These are phyloP conservation scores for Diprion similis DNA, from an alignment of 1,140 invertebrate species.

Conservation along the genomic window DNA sequence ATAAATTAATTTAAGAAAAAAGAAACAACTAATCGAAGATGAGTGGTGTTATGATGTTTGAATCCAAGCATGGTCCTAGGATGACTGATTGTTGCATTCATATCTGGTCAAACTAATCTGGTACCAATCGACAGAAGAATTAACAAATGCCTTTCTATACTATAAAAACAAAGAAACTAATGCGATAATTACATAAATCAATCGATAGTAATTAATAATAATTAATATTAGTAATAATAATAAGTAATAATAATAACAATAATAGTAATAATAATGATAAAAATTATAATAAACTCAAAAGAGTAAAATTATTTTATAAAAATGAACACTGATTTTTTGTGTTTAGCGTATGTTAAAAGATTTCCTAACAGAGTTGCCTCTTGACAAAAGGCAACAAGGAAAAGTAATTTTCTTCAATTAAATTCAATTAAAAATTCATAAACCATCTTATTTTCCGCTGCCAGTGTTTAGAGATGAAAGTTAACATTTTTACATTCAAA, in stretches of 20 bases:
- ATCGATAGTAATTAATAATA: slow-evolving; percentile 3
- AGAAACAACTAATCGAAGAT: neutral
- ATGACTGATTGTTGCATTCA: neutral
- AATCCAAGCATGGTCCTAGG: neutral
- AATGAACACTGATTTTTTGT: too few relatives aligned
- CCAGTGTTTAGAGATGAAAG: too few relatives aligned
- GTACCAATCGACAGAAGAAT: slow-evolving; percentile 1
- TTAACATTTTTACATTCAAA: too few relatives aligned
- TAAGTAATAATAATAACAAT: neutral
- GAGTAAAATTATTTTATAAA: too few relatives aligned
- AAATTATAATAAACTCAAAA: too few relatives aligned
- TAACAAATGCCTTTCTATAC: neutral
- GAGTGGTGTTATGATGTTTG: neutral
- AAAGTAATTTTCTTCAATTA: too few relatives aligned
- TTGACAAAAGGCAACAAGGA: too few relatives aligned
- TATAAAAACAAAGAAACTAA: slow-evolving; percentile 8
- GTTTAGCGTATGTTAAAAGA: too few relatives aligned
- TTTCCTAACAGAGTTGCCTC: too few relatives aligned
- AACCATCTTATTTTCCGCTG: too few relatives aligned
- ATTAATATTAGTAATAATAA: neutral
- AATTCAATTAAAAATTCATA: too few relatives aligned
- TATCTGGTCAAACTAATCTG: neutral
- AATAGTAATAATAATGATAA: neutral
- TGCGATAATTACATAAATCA: neutral
- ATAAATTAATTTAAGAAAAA: neutral